These are phyloP conservation scores for Bombycilla garrulus DNA, from an alignment of 2,113 vertebrate genomes.

Conservation along the genomic window DNA sequence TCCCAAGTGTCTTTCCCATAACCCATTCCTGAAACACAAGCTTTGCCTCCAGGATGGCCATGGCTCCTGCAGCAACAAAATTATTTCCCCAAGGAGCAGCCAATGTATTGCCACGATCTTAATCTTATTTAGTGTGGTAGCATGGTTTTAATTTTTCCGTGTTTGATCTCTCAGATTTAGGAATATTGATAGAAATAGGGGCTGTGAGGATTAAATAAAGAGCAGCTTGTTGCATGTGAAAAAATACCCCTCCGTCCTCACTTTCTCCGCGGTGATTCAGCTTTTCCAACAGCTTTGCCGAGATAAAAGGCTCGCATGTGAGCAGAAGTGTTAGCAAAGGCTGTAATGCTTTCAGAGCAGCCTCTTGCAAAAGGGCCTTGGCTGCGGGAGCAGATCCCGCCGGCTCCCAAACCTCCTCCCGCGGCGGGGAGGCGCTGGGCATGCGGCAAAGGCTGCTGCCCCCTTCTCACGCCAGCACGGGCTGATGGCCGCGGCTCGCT, in stretches of 20 bases:
- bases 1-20: not conserved
- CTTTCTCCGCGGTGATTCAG: not conserved
- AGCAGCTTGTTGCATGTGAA: not conserved
- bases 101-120: slow-evolving; percentile 31
- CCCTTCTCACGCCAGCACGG: not conserved
- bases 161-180: slow-evolving; percentile 45
- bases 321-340: not conserved
- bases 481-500: slow-evolving; percentile 27
- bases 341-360: not conserved
- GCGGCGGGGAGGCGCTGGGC: not conserved
- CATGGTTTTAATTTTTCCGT: slow-evolving; percentile 56
- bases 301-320: slow-evolving; percentile 15
- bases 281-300: slow-evolving; percentile 32
- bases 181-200: slow-evolving; percentile 22
- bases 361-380: not conserved
- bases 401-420: not conserved
- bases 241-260: not conserved
- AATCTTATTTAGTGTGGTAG: slow-evolving; percentile 37
- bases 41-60: not conserved
- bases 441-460: not conserved
- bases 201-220: slow-evolving; percentile 36
- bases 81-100: slow-evolving; percentile 20
- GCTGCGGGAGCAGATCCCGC: not conserved
- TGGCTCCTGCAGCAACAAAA: not conserved
- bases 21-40: not conserved